Base-by-base conservation (phyloP, 2,797 vertebrate species). In the Allobates femoralis region DNA sequence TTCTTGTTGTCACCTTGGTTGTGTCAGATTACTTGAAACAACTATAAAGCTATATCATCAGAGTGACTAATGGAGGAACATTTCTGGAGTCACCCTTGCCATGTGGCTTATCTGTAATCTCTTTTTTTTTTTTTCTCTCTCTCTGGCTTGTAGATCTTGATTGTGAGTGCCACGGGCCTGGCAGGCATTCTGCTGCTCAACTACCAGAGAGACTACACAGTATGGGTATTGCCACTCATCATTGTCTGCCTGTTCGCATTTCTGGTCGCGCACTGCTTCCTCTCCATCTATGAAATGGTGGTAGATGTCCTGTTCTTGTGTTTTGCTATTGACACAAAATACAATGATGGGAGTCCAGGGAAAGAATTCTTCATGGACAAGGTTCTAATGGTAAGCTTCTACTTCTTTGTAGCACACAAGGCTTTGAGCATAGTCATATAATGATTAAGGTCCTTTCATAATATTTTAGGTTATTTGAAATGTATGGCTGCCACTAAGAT, bases 321-420 rank as follows among this genome's bases (percentile, higher is more conserved):
- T 94, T 99, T 99, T 89, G 97, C 98, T 92, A 94, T 99, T 51
- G 98, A 99, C 94, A 98, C 97, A 89, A 99, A 99, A 93, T 97
- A 99, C 93, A 99, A 99, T 79, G 98, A 99, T 81, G 98, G 98
- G 90, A 97, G 97, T 19, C 96, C 96, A 12, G 97, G 97, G 51
- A 96, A 95, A 85, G 98, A 99, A 93, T 99, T 98, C 94, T 99
- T 97, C 93, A 99, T 99, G 98, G 98, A 99, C 93, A 99, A 98
- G 93, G 96, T 98, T 89, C 96, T 99, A 83, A 99, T 99, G 98
- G 98, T 99, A 92, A 96, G 96, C 89, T 12, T 46, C 32, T 73
- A 19, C 10, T 77, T 32, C 75, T 77, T 2, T 32, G 26, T 51
- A 19, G 28, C 11, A 50, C 2, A 46, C 10, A 23, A 50, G 23